phyloP scores from a whole-genome alignment of 2,888 invertebrate genomes.

The Hydropsyche betteni region DNA sequence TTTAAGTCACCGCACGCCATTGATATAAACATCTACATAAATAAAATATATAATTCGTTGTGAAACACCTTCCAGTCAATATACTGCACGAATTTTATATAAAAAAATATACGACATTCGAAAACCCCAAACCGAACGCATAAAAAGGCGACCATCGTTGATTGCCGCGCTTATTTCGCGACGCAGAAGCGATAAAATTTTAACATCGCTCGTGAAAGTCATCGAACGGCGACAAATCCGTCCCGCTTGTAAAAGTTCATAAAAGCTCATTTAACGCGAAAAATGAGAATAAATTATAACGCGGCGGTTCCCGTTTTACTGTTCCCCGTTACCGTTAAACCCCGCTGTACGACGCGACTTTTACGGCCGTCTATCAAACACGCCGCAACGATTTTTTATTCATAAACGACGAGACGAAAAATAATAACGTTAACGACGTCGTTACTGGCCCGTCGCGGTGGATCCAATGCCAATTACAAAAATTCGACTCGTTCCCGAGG shows the following conservation, averaged over 20 bases:
- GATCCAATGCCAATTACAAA: conserved; percentile 6
- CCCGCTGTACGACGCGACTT: neutral
- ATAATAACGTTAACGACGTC: conserved; percentile 23
- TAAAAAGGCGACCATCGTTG: no score
- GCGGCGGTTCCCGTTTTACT: neutral
- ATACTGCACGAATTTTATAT: no score
- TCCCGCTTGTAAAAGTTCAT: conserved; percentile 17
- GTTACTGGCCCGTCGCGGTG: neutral
- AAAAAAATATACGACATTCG: no score
- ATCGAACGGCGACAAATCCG: conserved; percentile 18
- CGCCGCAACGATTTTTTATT: conserved; percentile 7
- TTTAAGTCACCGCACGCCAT: no score
- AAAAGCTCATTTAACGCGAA: conserved; percentile 6
- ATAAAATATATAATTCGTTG: no score
- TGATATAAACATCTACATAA: no score
- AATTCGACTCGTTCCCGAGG: neutral
- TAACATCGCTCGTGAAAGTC: neutral
- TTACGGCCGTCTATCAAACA: conserved; percentile 8
- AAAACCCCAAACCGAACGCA: no score
- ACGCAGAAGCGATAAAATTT: no score
- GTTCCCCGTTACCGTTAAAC: neutral
- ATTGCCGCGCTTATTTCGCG: no score
- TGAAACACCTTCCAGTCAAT: no score
- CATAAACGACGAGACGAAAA: conserved; percentile 27
- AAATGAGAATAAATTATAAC: conserved; percentile 14